Conservation (phyloP, 2,113 vertebrate genomes). For the Calidris pygmaea region DNA sequence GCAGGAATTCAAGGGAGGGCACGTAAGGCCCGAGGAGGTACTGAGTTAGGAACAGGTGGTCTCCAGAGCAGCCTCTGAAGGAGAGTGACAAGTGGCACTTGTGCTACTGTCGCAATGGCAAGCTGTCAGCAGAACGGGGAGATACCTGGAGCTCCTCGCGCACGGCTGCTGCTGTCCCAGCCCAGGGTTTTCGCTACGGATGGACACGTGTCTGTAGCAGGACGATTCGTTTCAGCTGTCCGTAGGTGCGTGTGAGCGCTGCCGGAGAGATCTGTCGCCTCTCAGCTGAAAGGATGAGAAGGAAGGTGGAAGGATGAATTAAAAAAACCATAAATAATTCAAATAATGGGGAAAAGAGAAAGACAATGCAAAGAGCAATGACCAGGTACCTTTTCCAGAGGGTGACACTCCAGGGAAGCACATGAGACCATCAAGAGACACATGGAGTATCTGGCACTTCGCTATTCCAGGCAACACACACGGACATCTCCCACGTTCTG, state of each 20-base stretch:
- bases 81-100: fast-evolving
- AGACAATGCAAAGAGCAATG: not conserved
- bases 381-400: not conserved
- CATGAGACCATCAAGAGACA: not conserved
- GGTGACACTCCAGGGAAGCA: not conserved
- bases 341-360: not conserved
- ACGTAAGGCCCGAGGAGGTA: not conserved
- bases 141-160: not conserved
- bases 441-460: not conserved
- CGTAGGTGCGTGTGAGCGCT: fast-evolving
- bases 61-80: not conserved
- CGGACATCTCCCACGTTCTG: not conserved
- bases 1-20: not conserved
- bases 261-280: not conserved
- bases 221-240: not conserved
- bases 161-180: not conserved
- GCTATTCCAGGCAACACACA: not conserved
- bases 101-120: fast-evolving
- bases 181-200: not conserved
- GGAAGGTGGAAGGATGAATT: not conserved
- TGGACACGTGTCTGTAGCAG: not conserved
- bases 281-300: not conserved
- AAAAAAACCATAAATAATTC: not conserved
- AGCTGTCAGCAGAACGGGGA: not conserved
- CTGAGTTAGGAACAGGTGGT: not conserved